phyloP scores from a whole-genome alignment of 2,797 vertebrate species.

The Artibeus lituratus region DNA sequence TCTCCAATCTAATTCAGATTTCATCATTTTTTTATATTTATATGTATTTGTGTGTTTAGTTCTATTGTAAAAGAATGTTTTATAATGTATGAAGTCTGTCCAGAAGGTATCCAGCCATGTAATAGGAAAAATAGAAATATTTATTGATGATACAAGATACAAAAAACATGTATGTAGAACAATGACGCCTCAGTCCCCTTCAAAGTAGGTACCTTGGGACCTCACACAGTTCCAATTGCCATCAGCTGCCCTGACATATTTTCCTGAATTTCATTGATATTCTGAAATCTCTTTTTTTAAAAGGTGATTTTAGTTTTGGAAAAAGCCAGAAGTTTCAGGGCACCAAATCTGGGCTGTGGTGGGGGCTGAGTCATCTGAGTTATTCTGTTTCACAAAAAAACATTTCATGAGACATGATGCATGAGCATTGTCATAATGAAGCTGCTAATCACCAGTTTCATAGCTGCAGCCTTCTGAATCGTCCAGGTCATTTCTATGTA shows the following conservation, averaged over 20 bases:
- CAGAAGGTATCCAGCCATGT: neutral
- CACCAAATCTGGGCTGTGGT: neutral
- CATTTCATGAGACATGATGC: neutral
- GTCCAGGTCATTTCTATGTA: neutral
- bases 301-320: neutral
- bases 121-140: neutral
- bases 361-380: neutral
- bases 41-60: neutral
- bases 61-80: neutral
- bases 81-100: neutral
- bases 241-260: neutral
- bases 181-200: neutral
- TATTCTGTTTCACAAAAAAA: neutral
- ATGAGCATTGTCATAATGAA: neutral
- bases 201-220: neutral
- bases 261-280: neutral
- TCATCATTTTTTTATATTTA: neutral
- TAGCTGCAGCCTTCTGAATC: neutral
- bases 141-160: neutral
- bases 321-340: neutral
- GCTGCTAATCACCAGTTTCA: neutral
- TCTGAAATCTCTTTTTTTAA: neutral
- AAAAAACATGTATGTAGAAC: neutral
- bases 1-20: neutral
- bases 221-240: neutral